phyloP scores from a whole-genome alignment of 2,113 vertebrate species.

The Poecilia latipinna region DNA sequence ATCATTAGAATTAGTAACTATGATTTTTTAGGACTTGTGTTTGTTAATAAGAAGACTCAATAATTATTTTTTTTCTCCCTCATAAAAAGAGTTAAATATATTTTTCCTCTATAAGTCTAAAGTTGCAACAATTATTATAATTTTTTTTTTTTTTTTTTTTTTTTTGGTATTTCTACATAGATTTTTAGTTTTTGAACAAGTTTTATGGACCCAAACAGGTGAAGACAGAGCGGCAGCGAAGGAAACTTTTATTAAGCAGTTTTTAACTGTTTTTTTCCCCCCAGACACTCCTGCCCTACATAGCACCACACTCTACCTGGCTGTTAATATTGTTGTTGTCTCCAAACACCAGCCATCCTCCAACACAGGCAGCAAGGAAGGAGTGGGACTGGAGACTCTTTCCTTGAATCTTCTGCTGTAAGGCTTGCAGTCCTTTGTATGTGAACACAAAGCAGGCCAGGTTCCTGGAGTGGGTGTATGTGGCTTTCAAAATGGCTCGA shows the following conservation, averaged over 20 bases:
- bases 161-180: too few relatives aligned
- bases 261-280: not conserved
- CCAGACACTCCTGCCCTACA: not conserved
- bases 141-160: too few relatives aligned
- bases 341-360: constrained; percentile 90
- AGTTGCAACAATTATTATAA: not conserved
- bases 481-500: constrained; percentile 87
- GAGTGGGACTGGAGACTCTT: constrained; percentile 86
- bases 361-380: constrained; percentile 91
- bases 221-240: not conserved
- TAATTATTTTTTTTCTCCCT: not conserved
- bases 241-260: not conserved
- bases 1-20: not conserved
- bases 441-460: constrained; percentile 92
- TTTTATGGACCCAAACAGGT: not conserved
- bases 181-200: too few relatives aligned
- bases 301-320: constrained; percentile 82
- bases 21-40: not conserved
- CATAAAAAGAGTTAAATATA: not conserved
- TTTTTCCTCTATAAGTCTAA: not conserved
- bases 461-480: constrained; percentile 90
- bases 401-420: constrained; percentile 86
- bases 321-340: constrained; percentile 94
- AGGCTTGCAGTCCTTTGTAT: constrained; percentile 89
- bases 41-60: not conserved